Base-by-base conservation (phyloP, 2,888 invertebrate species). In the Latrodectus elegans region DNA sequence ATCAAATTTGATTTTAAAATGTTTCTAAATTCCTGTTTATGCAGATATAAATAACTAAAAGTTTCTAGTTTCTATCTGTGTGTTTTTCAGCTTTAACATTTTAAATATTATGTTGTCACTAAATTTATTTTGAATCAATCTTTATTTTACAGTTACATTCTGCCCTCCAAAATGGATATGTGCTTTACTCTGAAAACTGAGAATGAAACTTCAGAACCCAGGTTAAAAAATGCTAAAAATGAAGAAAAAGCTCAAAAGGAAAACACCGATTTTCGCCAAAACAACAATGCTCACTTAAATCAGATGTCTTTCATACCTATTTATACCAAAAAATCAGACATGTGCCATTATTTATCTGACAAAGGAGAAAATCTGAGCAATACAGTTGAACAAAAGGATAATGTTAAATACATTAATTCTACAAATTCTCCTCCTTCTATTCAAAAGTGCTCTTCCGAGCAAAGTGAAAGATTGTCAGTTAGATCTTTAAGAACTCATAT, bases 301-400 rank as follows among this genome's bases (percentile, higher is more conserved):
- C 81, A 81, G 60, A 51, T 68, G 70, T 87, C 86, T 81, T 87
- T 87, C 81, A 87, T 87, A 77, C 86, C 86, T 71, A 77, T 87
- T 81, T 82, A 77, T 68, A 72, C 86, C 22, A 87, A 77, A 77
- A 81, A 81, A 55, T 65, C 81, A 15, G 68, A 72, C 3, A 75
- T 80, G 80, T 86, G 85, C 80, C 85, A 86, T 80, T 76, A 87
- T 22, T 87, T 81, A 60, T 17, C 81, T 14, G 73, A 72, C 14
- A 82, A 26, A 74, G 15, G 51, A 73, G 51, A 22, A 52, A 73
- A 73, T 26, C 72, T 77, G 38, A 81, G 64, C 3, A 49, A 49
- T 53, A 55, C 49, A 51, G 60, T 10, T 65, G 81, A 81, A 60
- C 64, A 60, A 26, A 26, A 22, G 38, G 71, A 75, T 22, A 51